phyloP scores from a whole-genome alignment of 2,888 invertebrate genomes.

The Boloria euphrosyne region DNA sequence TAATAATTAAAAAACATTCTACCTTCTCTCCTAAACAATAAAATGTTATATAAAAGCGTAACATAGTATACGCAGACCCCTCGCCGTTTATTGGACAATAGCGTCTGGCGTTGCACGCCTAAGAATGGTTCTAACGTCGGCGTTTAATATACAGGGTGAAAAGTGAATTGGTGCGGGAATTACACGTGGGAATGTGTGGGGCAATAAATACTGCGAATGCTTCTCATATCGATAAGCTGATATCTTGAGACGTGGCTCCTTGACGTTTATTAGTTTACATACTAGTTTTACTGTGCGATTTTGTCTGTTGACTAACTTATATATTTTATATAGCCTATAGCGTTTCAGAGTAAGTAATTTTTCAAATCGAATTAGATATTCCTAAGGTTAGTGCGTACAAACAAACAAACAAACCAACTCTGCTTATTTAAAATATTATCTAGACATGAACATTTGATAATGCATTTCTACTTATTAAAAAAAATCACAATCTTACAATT shows the following conservation, averaged over 20 bases:
- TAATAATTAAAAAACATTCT: neutral
- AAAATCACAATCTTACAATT: no score
- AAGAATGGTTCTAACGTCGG: slow-evolving; percentile 1
- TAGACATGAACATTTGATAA: no score
- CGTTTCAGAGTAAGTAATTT: no score
- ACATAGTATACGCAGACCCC: slow-evolving; percentile 4
- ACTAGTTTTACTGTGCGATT: neutral
- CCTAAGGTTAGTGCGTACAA: no score
- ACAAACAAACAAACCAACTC: no score
- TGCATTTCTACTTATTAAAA: no score
- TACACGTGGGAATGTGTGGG: slow-evolving; percentile 19
- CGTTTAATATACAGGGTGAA: slow-evolving; percentile 1
- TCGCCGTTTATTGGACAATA: slow-evolving; percentile 8
- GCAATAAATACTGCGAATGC: slow-evolving; percentile 19
- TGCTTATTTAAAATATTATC: no score
- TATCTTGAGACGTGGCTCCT: slow-evolving; percentile 29
- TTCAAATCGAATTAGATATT: no score
- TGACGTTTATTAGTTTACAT: slow-evolving; percentile 22
- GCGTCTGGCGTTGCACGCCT: neutral
- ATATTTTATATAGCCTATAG: no score
- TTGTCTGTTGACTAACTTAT: neutral
- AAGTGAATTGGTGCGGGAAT: slow-evolving; percentile 16
- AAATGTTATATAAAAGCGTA: neutral
- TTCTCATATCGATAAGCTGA: slow-evolving; percentile 35
- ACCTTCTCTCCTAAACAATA: neutral